Conservation (phyloP, 1,140 invertebrate genomes). For the Pseudachorutes palmiensis region DNA sequence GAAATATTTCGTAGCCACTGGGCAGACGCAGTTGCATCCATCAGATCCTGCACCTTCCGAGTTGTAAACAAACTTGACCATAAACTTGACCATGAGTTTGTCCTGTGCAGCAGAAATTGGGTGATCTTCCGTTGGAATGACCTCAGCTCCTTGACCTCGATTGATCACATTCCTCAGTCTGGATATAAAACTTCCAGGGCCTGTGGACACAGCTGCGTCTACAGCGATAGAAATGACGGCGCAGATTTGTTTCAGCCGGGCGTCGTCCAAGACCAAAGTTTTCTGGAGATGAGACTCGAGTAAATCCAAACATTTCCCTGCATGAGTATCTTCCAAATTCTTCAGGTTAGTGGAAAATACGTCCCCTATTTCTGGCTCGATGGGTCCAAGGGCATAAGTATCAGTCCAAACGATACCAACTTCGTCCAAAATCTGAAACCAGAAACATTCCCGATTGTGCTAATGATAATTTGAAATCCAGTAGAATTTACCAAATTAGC, state of each 20-base stretch:
- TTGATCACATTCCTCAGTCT: neutral
- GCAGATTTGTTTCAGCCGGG: neutral
- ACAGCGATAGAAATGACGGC: neutral
- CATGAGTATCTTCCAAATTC: conserved; percentile 1
- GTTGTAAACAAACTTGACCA: neutral
- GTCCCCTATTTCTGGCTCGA: too few species aligned
- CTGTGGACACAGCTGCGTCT: neutral
- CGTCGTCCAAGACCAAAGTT: neutral
- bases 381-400: too few species aligned
- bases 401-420: neutral
- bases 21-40: neutral
- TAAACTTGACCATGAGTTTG: neutral
- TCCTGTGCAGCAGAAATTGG: neutral
- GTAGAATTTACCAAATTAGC: neutral
- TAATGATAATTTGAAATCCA: too few species aligned
- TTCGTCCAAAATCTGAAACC: too few species aligned
- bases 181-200: neutral
- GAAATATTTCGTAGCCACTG: conserved; percentile 1
- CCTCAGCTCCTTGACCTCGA: neutral
- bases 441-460: too few species aligned
- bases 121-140: neutral
- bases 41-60: neutral
- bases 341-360: neutral
- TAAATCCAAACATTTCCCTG: neutral
- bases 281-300: neutral